Base-by-base conservation (phyloP, 1,140 invertebrate genomes). In the Drosophila malerkotliana region DNA sequence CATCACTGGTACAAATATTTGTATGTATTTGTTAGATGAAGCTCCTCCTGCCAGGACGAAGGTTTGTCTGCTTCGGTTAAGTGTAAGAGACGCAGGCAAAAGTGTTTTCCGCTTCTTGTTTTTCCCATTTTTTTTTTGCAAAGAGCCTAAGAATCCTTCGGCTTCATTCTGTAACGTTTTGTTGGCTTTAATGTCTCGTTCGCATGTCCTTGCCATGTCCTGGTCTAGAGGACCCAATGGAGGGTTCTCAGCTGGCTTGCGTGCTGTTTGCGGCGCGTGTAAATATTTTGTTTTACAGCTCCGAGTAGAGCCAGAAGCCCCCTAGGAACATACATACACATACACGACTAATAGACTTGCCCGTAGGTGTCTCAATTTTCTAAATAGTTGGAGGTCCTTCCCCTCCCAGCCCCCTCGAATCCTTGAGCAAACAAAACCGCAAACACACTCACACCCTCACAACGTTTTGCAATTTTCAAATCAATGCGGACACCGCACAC, bases 261-360 rank as follows among this genome's bases (percentile, higher is more conserved):
- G 78, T 85, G 78, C 61, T 64, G 64, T 15, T 61, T 41, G 77
- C 77, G 73, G 79, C 74, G 79, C 82, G 82, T 87, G 82, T 87
- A 87, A 87, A 87, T 87, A 87, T 87, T 87, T 87, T 87, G 83
- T 82, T 87, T 87, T 87, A 87, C 78, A 87, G 82, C 82, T 75
- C 59, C 73, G 69, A 85, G 59, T 67, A 77, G 64, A 72, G 60
- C 68, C 58, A 47, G 59, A 26, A 47, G 15, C 18, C 21, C 44
- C 47, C 67, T 63, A 41, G 3, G 15, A 44, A 18, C 56, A 32
- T 37, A 37, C 34, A 9, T 10, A 37, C 12, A 61, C 56, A 53
- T 52, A 48, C 28, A 37, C n/a, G 39, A 62, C 84, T 87, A 87
- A 87, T 87, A 82, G 83, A 87, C 82, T 82, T 68, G 77, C 55